Evolutionary conservation across 2,797 vertebrate species (phyloP), one percentile per base, ranked within the genome.

Genomic region (Vireo griseus): DNA sequence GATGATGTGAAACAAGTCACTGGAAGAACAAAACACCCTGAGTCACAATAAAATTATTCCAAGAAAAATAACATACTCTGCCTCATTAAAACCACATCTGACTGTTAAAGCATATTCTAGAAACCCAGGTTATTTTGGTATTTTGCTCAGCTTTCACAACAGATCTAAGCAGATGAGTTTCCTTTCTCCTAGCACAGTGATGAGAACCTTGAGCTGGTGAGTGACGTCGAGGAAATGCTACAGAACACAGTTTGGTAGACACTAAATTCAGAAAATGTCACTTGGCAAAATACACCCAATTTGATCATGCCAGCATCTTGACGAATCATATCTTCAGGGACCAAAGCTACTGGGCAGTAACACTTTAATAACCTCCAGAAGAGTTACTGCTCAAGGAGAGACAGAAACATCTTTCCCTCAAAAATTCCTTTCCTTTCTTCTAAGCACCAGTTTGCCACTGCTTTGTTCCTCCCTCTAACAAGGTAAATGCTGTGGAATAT

Each of bases 21-120:
- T 92, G 39, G 10, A 92, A 92, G 88, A 94, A 86, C 69, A 96
- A 94, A 92, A 94, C 82, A 90, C 45, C 78, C 76, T 88, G 92
- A 96, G 82, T 95, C 93, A 96, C 71, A 73, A 61, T 73, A 94
- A 88, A 90, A 91, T 63, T 66, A 93, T 86, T 96, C 55, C 69
- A 79, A 73, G 40, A 93, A 79, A 91, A 94, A 51, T 48, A 94
- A 81, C 57, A 81, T 13, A 33, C 54, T 55, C 88, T 86, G 73
- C 26, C 73, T 96, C 67, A 94, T 91, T 91, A 94, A 92, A 88
- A 83, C 17, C 31, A 69, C 40, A 57, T 86, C 13, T 78, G 79
- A 93, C 66, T 91, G 42, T 26, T 86, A 78, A 80, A 84, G 63
- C n/a, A 89, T 48, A 65, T 82, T 94, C 76, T 92, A 94, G 89